Evolutionary conservation across 2,797 vertebrate species (phyloP).

Genomic region (Typhlichthys subterraneus): DNA sequence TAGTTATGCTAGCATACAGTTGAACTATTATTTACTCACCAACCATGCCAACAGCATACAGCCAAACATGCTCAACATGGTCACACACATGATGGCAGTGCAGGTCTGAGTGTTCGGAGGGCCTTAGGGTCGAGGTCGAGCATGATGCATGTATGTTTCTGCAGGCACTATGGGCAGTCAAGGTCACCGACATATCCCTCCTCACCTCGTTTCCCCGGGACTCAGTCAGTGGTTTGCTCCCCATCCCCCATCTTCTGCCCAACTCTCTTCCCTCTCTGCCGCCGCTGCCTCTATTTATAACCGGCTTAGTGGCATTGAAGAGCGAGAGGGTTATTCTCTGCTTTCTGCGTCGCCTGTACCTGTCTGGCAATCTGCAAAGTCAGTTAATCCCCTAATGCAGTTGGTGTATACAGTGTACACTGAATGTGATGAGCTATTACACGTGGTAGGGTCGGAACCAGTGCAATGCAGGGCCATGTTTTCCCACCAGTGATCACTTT

Average conservation of each 20-base stretch:
- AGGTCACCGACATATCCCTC: slow-evolving; percentile 60
- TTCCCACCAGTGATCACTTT: no score
- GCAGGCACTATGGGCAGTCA: slow-evolving; percentile 42
- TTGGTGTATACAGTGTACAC: slow-evolving; percentile 7
- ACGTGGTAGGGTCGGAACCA: background rate
- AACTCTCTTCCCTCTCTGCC: slow-evolving; percentile 56
- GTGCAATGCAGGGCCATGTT: no score
- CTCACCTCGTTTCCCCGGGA: slow-evolving; percentile 49
- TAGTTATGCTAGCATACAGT: no score
- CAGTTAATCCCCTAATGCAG: slow-evolving; percentile 56
- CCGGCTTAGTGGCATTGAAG: slow-evolving; percentile 64
- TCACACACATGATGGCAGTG: slow-evolving; percentile 72
- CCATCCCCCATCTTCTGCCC: slow-evolving; percentile 51
- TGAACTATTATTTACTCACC: slow-evolving; percentile 51
- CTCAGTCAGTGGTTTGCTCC: slow-evolving; percentile 39
- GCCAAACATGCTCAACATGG: slow-evolving; percentile 73
- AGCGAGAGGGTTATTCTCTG: slow-evolving; percentile 61
- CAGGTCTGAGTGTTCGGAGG: slow-evolving; percentile 29
- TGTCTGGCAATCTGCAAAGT: slow-evolving; percentile 59
- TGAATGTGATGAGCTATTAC: background rate
- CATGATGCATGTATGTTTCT: slow-evolving; percentile 18
- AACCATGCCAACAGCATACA: slow-evolving; percentile 69
- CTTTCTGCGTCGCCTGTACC: slow-evolving; percentile 65
- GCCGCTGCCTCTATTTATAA: slow-evolving; percentile 76
- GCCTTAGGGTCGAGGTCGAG: slow-evolving; percentile 11